A percentile compares a stretch with the other conserved stretches of the same genome.
Evolutionary conservation across 2,797 vertebrate genomes (phyloP).

Genomic region (Enteromius paludinosus): DNA sequence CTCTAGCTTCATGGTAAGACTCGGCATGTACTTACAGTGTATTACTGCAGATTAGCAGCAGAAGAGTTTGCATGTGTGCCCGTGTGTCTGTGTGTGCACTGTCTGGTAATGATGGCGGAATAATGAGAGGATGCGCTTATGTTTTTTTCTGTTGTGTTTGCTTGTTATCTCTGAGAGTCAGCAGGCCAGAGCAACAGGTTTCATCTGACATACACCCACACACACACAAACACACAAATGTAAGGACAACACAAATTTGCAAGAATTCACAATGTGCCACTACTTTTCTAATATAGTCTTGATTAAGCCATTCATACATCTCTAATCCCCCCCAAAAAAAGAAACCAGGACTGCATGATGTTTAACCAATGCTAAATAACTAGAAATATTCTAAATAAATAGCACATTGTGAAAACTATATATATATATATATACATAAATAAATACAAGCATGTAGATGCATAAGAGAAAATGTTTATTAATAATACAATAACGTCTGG

Average conservation of each 20-base stretch:
- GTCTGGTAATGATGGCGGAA: constrained; percentile 42
- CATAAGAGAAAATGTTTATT: no score
- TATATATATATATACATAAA: no score
- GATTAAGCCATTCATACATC: neutral
- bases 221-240: constrained; percentile 59
- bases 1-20: constrained; percentile 11
- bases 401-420: neutral
- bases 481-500: no score
- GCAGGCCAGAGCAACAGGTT: constrained; percentile 37
- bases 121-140: constrained; percentile 61
- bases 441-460: no score
- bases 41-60: constrained; percentile 33
- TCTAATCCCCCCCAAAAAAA: neutral
- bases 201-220: constrained; percentile 60
- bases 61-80: neutral
- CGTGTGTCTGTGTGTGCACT: neutral
- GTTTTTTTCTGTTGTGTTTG: constrained; percentile 54
- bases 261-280: constrained; percentile 7
- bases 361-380: neutral
- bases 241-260: neutral
- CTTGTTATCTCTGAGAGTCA: constrained; percentile 63
- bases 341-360: neutral
- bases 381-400: neutral
- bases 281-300: neutral
- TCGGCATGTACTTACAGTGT: neutral